Evolutionary conservation across 2,113 vertebrate species (phyloP), one percentile per base, ranked within the genome.

Genomic region (Poeciliopsis turrubarensis): DNA sequence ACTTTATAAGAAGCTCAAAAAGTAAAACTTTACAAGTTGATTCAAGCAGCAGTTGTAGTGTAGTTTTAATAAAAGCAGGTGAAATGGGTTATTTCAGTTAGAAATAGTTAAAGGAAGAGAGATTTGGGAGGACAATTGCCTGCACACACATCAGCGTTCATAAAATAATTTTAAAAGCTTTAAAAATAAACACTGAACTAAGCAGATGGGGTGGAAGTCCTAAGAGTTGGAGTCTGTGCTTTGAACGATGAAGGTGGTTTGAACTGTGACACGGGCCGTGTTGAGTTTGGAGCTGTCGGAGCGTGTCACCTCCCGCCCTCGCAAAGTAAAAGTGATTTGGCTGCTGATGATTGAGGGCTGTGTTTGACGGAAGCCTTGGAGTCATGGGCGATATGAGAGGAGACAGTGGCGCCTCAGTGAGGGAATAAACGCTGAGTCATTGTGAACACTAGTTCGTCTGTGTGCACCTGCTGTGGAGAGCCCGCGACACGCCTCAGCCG

Each of bases 381-480:
- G 68, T 75, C 65, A 22, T 10, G 34, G 83, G 70, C 61, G 37
- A 70, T 76, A 74, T 86, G 79, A 83, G 83, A 78, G 82, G 63
- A 85, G 75, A 93, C 90, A 86, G 80, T 70, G 67, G 85, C 73
- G 73, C 74, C 83, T 82, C 83, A 84, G 78, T 89, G 75, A 83
- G 57, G 61, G 80, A 90, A 82, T 75, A 85, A 90, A 37, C 64
- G 90, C 93, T 78, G 71, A 81, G 91, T 93, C 93, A 93, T 83
- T 57, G 76, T 90, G 82, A 93, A 94, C 92, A 94, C 86, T 89
- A 82, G 72, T 75, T 85, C 57, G 68, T 86, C 90, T 93, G 92
- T 94, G 87, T 86, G 77, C 91, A 92, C 88, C 89, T 91, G 89
- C 90, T 86, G 47, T 71, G 73, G 11, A 75, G 30, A 65, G 41